Conservation (phyloP, 2,113 vertebrate species). For the Odontophorus gujanensis region DNA sequence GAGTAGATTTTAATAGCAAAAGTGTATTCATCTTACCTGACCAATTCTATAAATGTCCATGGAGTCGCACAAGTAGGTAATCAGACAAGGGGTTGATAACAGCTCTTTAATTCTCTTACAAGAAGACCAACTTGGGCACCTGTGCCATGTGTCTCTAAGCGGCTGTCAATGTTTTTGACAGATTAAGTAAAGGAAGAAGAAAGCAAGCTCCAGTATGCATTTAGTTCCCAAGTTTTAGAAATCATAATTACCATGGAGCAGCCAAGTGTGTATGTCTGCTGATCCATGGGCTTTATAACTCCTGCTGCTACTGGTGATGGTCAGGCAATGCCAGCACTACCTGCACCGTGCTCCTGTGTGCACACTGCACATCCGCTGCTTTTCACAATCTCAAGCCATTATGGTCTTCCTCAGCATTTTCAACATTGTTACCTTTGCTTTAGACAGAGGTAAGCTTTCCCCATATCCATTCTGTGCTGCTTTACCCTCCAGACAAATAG, state of each 20-base stretch:
- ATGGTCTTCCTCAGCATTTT: background rate
- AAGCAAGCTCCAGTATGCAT: background rate
- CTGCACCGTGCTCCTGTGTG: background rate
- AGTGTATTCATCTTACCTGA: background rate
- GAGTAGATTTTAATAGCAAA: background rate
- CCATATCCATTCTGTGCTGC: background rate
- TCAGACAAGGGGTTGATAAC: background rate
- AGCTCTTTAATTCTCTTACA: background rate
- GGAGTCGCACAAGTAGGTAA: background rate
- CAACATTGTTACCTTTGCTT: background rate
- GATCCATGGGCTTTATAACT: background rate
- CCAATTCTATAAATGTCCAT: background rate
- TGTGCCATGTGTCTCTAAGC: background rate
- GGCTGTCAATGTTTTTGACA: background rate
- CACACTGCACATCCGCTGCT: background rate
- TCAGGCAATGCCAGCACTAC: background rate
- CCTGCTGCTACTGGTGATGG: background rate
- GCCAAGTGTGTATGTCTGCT: background rate
- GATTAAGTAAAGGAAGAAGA: background rate
- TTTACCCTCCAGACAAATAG: background rate
- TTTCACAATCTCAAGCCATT: rapidly evolving
- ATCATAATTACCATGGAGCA: rapidly evolving
- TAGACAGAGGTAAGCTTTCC: background rate
- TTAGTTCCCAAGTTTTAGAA: background rate
- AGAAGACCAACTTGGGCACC: background rate